Evolutionary conservation across 1,140 invertebrate genomes (phyloP).

Genomic region (Rhyacophila brunnea): DNA sequence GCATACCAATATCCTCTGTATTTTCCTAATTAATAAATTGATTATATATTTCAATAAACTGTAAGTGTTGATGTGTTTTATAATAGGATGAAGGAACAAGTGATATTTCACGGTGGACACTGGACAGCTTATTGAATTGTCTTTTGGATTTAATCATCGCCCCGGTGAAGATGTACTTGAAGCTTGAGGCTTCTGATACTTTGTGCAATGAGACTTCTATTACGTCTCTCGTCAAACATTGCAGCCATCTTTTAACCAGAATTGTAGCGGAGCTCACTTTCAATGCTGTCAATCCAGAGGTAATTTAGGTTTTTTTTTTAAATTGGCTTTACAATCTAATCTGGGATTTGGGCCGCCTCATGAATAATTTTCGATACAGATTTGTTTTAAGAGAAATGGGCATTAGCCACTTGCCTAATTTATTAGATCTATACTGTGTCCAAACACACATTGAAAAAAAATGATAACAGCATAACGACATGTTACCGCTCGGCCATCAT

Average conservation of each 20-base stretch:
- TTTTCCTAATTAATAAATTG: too few species aligned
- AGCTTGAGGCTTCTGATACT: not conserved
- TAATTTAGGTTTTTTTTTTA: conserved; percentile 21
- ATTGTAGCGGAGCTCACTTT: conserved; percentile 87
- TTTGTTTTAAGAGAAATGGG: too few species aligned
- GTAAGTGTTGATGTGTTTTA: too few species aligned
- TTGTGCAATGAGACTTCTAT: conserved; percentile 21
- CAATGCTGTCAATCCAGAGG: conserved; percentile 52
- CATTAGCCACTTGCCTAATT: too few species aligned
- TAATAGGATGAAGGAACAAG: not conserved
- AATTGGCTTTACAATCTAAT: too few species aligned
- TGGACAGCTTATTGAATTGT: conserved; percentile 81
- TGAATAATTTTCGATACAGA: not conserved
- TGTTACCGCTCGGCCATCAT: too few species aligned
- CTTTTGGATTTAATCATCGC: conserved; percentile 78
- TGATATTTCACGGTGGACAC: conserved; percentile 59
- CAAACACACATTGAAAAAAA: too few species aligned
- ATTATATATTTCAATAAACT: too few species aligned
- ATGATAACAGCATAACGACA: too few species aligned
- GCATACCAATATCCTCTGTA: too few species aligned
- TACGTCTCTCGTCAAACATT: conserved; percentile 68
- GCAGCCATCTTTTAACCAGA: conserved; percentile 81
- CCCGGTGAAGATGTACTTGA: conserved; percentile 63
- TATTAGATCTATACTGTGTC: too few species aligned
- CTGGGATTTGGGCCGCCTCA: too few species aligned